Base-by-base conservation (phyloP, 2,797 vertebrate genomes). In the Ptychadena robeensis region DNA sequence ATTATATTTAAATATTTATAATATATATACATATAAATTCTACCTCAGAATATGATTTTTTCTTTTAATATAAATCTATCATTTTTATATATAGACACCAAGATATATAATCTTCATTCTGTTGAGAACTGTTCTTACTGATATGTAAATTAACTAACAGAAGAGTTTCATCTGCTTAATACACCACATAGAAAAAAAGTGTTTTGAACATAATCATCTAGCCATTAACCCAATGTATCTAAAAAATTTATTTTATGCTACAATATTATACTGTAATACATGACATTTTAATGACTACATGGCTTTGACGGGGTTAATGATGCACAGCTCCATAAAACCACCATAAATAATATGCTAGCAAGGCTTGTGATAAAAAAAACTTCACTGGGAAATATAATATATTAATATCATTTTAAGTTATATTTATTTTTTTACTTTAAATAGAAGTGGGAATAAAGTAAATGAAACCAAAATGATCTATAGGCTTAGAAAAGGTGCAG, bases 261-360 rank as follows among this genome's bases (percentile, higher is more conserved):
- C 2, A 30, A 28, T 64, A 64, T 3, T 64, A 10, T 28, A 28
- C 2, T 2, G n/a, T 27, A 61, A 61, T 27, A 25, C 9, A 61
- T 28, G 25, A 61, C 59, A 64, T 64, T 73, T 35, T 73, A 73
- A 73, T 73, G 44, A 25, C 18, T 57, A 18, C 9, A 73, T 34
- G 53, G 53, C 30, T 31, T 61, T n/a, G 22, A 15, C n/a, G 15
- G 53, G 53, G 53, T 35, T 73, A 61, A 73, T 57, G 44, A 57
- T 32, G 71, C 31, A 73, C 25, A 57, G 22, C 44, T 73, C 9
- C 22, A 59, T 59, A 73, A 73, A 73, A 28, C 27, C 61, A 3
- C 12, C 61, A 64, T 31, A 64, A 64, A 28, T 8, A 27, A 28
- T 64, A 30, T 35, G 34, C 9, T 35, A 35, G 34, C 34, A 8